A percentile compares a stretch with the other conserved stretches of the same genome.
phyloP scores from a whole-genome alignment of 1,140 invertebrate genomes.

The Dryas iulia region DNA sequence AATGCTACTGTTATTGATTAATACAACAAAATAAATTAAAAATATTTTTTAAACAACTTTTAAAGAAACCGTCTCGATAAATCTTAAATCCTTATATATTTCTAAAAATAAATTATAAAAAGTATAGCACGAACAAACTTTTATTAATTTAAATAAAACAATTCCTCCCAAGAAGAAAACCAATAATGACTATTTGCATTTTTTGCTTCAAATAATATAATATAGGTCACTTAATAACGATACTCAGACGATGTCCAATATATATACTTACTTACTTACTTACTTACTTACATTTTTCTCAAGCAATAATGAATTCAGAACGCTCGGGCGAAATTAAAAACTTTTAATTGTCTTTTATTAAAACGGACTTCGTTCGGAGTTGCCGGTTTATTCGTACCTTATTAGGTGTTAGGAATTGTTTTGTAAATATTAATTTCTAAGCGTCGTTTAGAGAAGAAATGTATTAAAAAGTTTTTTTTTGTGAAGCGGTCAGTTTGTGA shows the following conservation, averaged over 20 bases:
- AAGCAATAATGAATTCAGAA: conserved; percentile 25
- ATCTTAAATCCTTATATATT: no score
- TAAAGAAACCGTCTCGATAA: no score
- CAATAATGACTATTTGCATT: background rate
- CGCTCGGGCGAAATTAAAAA: conserved; percentile 15
- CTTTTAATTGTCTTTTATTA: conserved; percentile 28
- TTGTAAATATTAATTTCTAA: background rate
- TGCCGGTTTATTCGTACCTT: background rate
- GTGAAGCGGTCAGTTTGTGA: background rate
- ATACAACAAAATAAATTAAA: no score
- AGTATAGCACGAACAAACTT: no score
- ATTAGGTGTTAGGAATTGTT: conserved; percentile 11
- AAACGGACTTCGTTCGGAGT: background rate
- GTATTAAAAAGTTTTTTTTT: background rate
- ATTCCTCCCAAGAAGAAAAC: background rate
- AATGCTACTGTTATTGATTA: no score
- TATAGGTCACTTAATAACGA: conserved; percentile 5
- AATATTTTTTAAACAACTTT: no score
- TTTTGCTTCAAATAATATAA: background rate
- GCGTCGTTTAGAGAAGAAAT: background rate
- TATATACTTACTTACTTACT: no score
- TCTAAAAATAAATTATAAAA: no score
- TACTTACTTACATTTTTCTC: background rate
- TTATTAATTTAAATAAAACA: no score
- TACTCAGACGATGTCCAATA: background rate